Percentiles rank a stretch among this genome's conserved stretches.
Evolutionary conservation across 2,113 vertebrate genomes (phyloP).

Genomic region (Hylia prasina): DNA sequence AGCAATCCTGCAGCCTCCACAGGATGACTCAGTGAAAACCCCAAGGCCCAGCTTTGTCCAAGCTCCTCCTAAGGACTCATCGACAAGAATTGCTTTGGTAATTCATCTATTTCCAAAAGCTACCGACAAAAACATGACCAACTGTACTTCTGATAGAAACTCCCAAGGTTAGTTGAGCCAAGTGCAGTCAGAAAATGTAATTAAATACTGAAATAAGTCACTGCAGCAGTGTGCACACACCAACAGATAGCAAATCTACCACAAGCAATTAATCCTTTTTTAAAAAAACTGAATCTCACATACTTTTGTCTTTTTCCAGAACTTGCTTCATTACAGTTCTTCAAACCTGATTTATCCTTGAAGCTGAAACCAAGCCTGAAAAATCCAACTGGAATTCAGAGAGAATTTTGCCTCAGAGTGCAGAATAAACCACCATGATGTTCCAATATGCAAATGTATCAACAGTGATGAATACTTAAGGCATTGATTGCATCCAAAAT

Average conservation of each 20-base stretch:
- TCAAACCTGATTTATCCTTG: not conserved
- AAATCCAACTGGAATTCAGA: not conserved
- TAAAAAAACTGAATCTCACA: not conserved
- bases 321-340: not conserved
- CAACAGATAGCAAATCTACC: slow-evolving; percentile 21
- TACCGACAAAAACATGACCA: not conserved
- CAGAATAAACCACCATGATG: not conserved
- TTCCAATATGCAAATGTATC: not conserved
- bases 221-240: not conserved
- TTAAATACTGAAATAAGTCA: not conserved
- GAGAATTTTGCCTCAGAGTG: not conserved
- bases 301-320: not conserved
- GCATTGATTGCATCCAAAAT: not conserved
- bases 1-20: not conserved
- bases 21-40: not conserved
- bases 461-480: not conserved
- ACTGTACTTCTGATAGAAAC: not conserved
- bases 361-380: not conserved
- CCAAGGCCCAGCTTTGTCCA: not conserved
- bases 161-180: not conserved
- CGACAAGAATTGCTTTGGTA: not conserved
- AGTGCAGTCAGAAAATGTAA: not conserved
- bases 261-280: not conserved
- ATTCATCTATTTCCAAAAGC: not conserved
- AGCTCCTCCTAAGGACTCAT: not conserved